phyloP scores from a whole-genome alignment of 2,113 vertebrate species.

The Xiphophorus hellerii region DNA sequence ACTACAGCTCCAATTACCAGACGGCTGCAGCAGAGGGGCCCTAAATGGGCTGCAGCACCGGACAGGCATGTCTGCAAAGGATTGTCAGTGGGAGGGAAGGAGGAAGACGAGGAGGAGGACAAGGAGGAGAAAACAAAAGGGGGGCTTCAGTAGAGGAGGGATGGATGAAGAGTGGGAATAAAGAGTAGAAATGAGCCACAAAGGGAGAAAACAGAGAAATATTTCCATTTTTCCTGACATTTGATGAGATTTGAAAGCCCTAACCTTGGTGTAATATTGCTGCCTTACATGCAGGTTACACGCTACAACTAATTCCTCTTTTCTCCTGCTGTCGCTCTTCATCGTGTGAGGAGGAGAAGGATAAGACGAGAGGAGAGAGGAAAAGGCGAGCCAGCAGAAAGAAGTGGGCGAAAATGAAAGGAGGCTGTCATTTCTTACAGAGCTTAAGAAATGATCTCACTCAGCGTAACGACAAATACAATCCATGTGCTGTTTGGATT shows the following conservation, averaged over 20 bases:
- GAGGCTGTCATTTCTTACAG: constrained; percentile 57
- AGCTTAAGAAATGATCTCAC: constrained; percentile 61
- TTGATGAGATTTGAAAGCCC: background rate
- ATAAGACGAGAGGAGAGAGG: constrained; percentile 19
- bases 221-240: background rate
- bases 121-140: constrained; percentile 10
- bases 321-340: constrained; percentile 37
- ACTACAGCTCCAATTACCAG: constrained; percentile 86
- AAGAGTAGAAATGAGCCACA: constrained; percentile 1
- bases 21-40: constrained; percentile 72
- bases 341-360: constrained; percentile 21
- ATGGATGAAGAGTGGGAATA: background rate
- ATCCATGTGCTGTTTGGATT: constrained; percentile 30
- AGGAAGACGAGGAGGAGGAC: constrained; percentile 16
- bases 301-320: constrained; percentile 32
- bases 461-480: constrained; percentile 49
- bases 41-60: constrained; percentile 88
- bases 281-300: background rate
- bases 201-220: background rate
- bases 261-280: background rate
- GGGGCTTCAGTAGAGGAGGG: constrained; percentile 5
- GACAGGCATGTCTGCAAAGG: constrained; percentile 85
- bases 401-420: constrained; percentile 57
- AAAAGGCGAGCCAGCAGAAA: constrained; percentile 34
- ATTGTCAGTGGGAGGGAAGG: constrained; percentile 59